Percentiles rank a stretch among this genome's conserved stretches.
Conservation (phyloP, 1,140 invertebrate genomes). For the Grapholita molesta region DNA sequence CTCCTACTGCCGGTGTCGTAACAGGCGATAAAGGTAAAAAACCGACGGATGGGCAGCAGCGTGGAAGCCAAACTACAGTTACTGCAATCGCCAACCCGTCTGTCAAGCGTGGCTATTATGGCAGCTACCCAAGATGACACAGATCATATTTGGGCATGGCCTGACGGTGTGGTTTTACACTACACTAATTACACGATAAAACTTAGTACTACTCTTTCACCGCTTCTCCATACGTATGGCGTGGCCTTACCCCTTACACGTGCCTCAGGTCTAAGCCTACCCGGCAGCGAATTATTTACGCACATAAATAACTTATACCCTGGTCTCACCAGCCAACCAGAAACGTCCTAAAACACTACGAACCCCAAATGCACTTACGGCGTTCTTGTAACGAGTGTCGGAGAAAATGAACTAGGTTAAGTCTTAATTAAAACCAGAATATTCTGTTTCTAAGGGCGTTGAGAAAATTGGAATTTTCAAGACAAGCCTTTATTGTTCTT, state of each 20-base stretch:
- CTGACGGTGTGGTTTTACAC: too few relatives aligned
- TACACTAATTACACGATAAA: too few relatives aligned
- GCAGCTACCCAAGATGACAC: too few relatives aligned
- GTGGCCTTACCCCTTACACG: neutral
- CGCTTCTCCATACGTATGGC: neutral
- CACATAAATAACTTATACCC: constrained; percentile 10
- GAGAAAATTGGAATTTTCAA: neutral
- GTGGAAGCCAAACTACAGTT: too few relatives aligned
- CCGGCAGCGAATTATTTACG: neutral
- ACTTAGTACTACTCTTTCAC: too few relatives aligned
- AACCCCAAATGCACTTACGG: neutral
- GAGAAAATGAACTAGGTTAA: neutral
- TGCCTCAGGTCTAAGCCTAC: neutral
- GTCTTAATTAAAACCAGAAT: neutral
- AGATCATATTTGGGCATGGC: too few relatives aligned
- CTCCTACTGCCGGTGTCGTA: too few relatives aligned
- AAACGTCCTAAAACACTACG: neutral
- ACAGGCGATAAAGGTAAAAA: too few relatives aligned
- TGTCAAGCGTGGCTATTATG: too few relatives aligned
- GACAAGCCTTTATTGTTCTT: neutral
- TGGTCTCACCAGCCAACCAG: neutral
- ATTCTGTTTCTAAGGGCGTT: neutral
- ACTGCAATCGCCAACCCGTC: too few relatives aligned
- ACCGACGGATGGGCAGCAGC: too few relatives aligned
- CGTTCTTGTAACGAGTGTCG: neutral